Conservation (phyloP, 1,140 invertebrate genomes). For the Maconellicoccus hirsutus region DNA sequence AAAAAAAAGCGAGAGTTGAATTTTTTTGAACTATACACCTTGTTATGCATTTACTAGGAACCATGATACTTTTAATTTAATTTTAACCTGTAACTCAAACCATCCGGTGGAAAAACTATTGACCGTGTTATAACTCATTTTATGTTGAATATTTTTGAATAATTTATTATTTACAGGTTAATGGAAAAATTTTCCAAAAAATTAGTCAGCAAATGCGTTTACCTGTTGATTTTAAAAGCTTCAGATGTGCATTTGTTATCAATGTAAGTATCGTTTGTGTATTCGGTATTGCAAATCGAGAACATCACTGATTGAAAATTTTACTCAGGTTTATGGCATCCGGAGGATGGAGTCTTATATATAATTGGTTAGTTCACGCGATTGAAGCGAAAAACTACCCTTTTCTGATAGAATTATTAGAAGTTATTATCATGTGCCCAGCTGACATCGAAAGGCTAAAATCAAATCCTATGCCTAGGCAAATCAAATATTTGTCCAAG, state of each 20-base stretch:
- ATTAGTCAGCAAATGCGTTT: conserved; percentile 89
- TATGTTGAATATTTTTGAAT: conserved; percentile 26
- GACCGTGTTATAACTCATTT: too few relatives aligned
- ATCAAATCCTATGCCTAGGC: conserved; percentile 78
- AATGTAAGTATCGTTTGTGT: conserved; percentile 56
- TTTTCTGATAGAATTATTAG: conserved; percentile 70
- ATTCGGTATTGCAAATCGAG: too few relatives aligned
- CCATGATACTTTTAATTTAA: too few relatives aligned
- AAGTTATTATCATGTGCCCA: conserved; percentile 68
- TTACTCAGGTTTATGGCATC: conserved; percentile 64
- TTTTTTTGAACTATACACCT: too few relatives aligned
- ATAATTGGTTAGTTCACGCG: conserved; percentile 76
- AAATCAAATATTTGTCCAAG: conserved; percentile 81
- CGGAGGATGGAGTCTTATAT: conserved; percentile 79
- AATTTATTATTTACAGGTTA: conserved; percentile 52
- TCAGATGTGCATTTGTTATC: conserved; percentile 73
- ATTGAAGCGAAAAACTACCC: conserved; percentile 72
- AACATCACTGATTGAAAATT: too few relatives aligned
- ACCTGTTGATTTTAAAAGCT: conserved; percentile 81
- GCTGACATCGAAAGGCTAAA: conserved; percentile 80
- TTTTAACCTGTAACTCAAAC: too few relatives aligned
- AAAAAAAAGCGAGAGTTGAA: too few relatives aligned
- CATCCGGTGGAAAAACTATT: too few relatives aligned
- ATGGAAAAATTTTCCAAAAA: conserved; percentile 95
- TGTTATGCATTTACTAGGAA: too few relatives aligned